Evolutionary conservation across 1,140 invertebrate genomes (phyloP), one percentile per base, ranked within the genome.

Genomic region (Drosophila kikkawai): DNA sequence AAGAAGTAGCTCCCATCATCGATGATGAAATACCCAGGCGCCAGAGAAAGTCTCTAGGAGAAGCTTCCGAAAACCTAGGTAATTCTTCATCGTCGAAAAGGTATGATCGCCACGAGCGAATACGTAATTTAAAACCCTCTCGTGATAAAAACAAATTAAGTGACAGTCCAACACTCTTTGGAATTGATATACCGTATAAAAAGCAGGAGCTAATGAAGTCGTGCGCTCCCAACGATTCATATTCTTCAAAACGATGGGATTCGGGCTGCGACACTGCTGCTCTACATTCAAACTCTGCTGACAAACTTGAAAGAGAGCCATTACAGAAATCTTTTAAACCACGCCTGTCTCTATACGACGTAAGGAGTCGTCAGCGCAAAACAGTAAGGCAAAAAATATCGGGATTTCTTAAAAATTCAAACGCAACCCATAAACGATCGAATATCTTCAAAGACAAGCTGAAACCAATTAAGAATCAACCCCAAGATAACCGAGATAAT

Each of bases 151-250:
- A 19, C 2, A 75, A 64, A 19, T 56, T 75, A 2, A 45, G 70
- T 0, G 74, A 78, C 26, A 6, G 26, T 7, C 39, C 34, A 13
- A 13, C 55, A 41, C 34, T 15, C 34, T 17, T 67, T 29, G 2
- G 26, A n/a, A 47, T 53, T 8, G 73, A 84, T 3, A 73, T 84
- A 29, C 81, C 81, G 3, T 68, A 73, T 32, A 83, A 47, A 37
- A 60, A 11, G 12, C 75, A 17, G 11, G 34, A 59, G 7, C n/a
- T 7, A 0, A 58, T 11, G 12, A 9, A 3, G 7, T 5, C 5
- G 0, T 15, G 7, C 13, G 6, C n/a, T 15, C 32, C 9, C 15
- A 37, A 13, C 12, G 19, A 3, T 11, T 15, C 41, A 0, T 11
- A 51, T 3, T n/a, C 19, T 2, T 7, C 26, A 3, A 22, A 12